Conservation (phyloP, 1,140 invertebrate genomes). For the Ceratoteleas bidentatus region DNA sequence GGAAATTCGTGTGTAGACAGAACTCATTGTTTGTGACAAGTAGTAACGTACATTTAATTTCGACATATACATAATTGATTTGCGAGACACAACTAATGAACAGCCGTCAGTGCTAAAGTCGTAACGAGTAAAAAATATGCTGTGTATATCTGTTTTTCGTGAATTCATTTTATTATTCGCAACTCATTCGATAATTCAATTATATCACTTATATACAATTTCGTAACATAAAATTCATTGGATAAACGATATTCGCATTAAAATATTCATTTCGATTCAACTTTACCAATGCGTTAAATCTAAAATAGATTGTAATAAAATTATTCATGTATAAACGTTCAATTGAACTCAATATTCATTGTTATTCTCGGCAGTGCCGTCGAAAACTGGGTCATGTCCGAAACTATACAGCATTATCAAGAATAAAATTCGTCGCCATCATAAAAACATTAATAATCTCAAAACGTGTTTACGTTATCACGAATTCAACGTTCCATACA, state of each 20-base stretch:
- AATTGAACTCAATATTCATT: not conserved
- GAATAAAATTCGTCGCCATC: not conserved
- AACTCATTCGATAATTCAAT: constrained; percentile 2
- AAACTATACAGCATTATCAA: constrained; percentile 4
- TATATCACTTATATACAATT: not conserved
- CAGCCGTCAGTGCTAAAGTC: not conserved
- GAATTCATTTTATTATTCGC: not conserved
- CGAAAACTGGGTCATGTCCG: not conserved
- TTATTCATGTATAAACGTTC: not conserved
- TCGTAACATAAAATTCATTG: not conserved
- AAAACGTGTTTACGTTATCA: not conserved
- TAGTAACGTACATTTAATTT: not conserved
- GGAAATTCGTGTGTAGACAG: not conserved
- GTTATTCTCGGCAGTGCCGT: not conserved
- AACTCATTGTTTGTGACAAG: not conserved
- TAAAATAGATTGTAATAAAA: not conserved
- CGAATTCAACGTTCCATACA: not conserved
- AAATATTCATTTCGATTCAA: not conserved
- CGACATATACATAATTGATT: not conserved
- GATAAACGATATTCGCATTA: not conserved
- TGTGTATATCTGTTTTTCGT: not conserved
- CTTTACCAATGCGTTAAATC: not conserved
- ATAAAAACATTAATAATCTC: not conserved
- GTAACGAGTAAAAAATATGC: constrained; percentile 2
- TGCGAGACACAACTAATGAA: not conserved